These are phyloP conservation scores for Crepidodera aurea DNA, from an alignment of 2,888 invertebrate genomes.

Conservation along the genomic window DNA sequence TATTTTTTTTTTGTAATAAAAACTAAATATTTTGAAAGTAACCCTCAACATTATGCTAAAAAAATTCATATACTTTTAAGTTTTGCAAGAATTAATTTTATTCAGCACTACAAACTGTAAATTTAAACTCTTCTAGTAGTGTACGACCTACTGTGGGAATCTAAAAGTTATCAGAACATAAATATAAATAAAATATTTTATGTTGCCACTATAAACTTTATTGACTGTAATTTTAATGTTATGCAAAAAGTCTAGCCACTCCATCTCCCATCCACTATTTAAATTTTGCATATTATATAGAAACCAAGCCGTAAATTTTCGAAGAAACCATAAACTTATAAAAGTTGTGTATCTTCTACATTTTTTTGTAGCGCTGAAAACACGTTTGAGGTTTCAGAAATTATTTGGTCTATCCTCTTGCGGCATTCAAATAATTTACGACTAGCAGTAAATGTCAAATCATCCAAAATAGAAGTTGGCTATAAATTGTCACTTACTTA, in stretches of 20 bases:
- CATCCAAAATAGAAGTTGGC: slow-evolving; percentile 25
- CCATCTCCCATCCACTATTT: background rate
- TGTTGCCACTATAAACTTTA: background rate
- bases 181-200: background rate
- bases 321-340: slow-evolving; percentile 16
- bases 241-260: background rate
- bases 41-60: too few species aligned
- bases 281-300: slow-evolving; percentile 15
- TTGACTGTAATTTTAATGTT: background rate
- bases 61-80: too few species aligned
- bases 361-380: slow-evolving; percentile 16
- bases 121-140: too few species aligned
- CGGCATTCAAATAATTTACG: slow-evolving; percentile 10
- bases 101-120: too few species aligned
- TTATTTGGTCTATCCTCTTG: slow-evolving; percentile 17
- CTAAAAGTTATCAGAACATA: too few species aligned
- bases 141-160: background rate
- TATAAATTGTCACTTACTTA: slow-evolving; percentile 55
- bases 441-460: slow-evolving; percentile 15
- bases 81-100: too few species aligned
- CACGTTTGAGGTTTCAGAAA: slow-evolving; percentile 11
- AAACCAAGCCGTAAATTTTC: slow-evolving; percentile 6
- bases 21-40: too few species aligned
- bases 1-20: too few species aligned
- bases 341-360: slow-evolving; percentile 13